These are phyloP conservation scores for Platycheirus albimanus DNA, from an alignment of 2,888 invertebrate genomes.

Conservation along the genomic window DNA sequence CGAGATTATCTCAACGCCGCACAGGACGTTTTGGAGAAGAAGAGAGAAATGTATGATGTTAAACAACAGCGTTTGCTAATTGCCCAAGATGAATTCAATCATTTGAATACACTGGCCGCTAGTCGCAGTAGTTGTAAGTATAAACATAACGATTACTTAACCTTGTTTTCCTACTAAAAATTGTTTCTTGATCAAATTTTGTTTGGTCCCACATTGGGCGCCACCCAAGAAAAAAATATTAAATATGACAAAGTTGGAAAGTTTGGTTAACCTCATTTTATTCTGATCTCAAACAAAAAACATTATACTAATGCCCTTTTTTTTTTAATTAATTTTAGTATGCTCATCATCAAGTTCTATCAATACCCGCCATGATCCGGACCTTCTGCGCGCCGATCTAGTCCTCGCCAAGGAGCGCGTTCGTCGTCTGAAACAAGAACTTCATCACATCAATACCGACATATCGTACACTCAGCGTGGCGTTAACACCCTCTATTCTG, in stretches of 20 bases:
- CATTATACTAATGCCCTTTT: not conserved
- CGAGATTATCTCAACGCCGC: conserved; percentile 97
- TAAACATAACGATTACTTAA: not conserved
- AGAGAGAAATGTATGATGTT: conserved; percentile 97
- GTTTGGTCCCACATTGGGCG: not conserved
- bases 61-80: conserved; percentile 96
- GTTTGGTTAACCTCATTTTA: too few relatives aligned
- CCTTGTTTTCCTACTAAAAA: conserved; percentile 29
- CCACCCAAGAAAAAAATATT: too few relatives aligned
- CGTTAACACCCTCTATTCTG: conserved; percentile 92
- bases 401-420: conserved; percentile 94
- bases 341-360: conserved; percentile 94
- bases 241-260: too few relatives aligned
- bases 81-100: conserved; percentile 98
- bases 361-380: conserved; percentile 97
- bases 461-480: conserved; percentile 96
- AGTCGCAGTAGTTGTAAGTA: conserved; percentile 95
- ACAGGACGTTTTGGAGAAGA: conserved; percentile 97
- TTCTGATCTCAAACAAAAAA: not conserved
- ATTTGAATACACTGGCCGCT: conserved; percentile 94
- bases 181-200: too few relatives aligned
- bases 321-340: conserved; percentile 84
- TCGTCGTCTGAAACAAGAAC: conserved; percentile 92
- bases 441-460: conserved; percentile 95
- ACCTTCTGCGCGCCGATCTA: conserved; percentile 95